phyloP scores from a whole-genome alignment of 2,113 vertebrate species.

The Hepsetus odoe region DNA sequence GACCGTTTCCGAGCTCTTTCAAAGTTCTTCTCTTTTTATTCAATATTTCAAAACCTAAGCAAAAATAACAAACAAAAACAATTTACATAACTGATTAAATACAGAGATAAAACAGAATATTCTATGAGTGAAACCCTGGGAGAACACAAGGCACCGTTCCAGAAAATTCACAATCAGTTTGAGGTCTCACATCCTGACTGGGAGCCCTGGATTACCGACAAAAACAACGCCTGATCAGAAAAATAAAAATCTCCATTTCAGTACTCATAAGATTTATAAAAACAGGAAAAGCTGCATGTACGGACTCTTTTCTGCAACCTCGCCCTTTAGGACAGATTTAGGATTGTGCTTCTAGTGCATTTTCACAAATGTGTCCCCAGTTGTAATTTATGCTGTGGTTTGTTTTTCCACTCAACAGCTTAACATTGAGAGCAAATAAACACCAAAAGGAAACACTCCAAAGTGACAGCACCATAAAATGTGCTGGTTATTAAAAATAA shows the following conservation, averaged over 20 bases:
- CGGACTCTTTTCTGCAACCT: slow-evolving; percentile 42
- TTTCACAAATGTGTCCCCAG: slow-evolving; percentile 40
- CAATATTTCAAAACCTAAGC: slow-evolving; percentile 57
- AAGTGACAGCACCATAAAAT: not conserved
- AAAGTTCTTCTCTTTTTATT: slow-evolving; percentile 45
- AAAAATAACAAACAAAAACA: slow-evolving; percentile 40
- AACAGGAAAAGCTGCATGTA: slow-evolving; percentile 57
- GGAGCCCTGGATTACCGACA: slow-evolving; percentile 42
- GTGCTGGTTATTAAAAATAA: not conserved
- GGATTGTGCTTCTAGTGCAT: slow-evolving; percentile 59
- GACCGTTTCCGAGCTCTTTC: not conserved
- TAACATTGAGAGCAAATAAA: not conserved
- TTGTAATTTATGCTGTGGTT: slow-evolving; percentile 10
- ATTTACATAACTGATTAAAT: slow-evolving; percentile 59
- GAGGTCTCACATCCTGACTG: slow-evolving; percentile 59
- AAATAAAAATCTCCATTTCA: slow-evolving; percentile 42
- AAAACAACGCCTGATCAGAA: slow-evolving; percentile 21
- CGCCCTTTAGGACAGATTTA: slow-evolving; percentile 31
- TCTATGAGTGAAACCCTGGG: slow-evolving; percentile 63
- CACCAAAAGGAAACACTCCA: not conserved
- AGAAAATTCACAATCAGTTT: slow-evolving; percentile 63
- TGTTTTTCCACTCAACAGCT: slow-evolving; percentile 9
- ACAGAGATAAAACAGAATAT: slow-evolving; percentile 59
- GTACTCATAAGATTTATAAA: slow-evolving; percentile 36
- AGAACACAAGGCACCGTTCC: slow-evolving; percentile 73